A percentile compares a stretch with the other conserved stretches of the same genome.
Conservation (phyloP, 2,797 vertebrate genomes). For the Pseudomugil gertrudae region DNA sequence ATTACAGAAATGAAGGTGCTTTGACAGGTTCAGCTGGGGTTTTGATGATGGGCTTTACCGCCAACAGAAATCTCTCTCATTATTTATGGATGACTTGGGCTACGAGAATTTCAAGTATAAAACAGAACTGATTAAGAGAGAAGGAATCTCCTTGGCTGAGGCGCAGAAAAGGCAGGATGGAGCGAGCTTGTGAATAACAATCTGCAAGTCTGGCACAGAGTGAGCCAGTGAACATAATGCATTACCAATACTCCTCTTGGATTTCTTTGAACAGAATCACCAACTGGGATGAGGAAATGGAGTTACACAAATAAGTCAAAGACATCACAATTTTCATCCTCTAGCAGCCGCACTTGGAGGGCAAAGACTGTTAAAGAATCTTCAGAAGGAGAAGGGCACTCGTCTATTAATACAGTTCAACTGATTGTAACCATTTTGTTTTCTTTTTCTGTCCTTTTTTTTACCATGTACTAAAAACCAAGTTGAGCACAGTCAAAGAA, state of each 20-base stretch:
- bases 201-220: conserved; percentile 78
- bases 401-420: conserved; percentile 91
- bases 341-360: conserved; percentile 78
- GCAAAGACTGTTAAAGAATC: conserved; percentile 87
- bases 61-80: conserved; percentile 74
- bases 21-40: conserved; percentile 71
- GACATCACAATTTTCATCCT: conserved; percentile 81
- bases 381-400: conserved; percentile 79
- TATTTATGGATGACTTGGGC: conserved; percentile 75
- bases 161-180: conserved; percentile 82
- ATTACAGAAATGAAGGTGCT: conserved; percentile 77
- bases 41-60: conserved; percentile 68
- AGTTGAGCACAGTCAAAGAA: conserved; percentile 74
- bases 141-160: conserved; percentile 86
- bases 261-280: conserved; percentile 81
- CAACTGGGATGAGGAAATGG: conserved; percentile 75
- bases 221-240: conserved; percentile 74
- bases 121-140: conserved; percentile 82
- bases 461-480: conserved; percentile 83
- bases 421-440: conserved; percentile 77
- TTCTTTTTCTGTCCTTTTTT: conserved; percentile 60
- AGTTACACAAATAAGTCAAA: conserved; percentile 85
- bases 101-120: conserved; percentile 84
- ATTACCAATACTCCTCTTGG: conserved; percentile 75
- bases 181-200: conserved; percentile 83